Evolutionary conservation across 2,113 vertebrate genomes (phyloP).

Genomic region (Turnix velox): DNA sequence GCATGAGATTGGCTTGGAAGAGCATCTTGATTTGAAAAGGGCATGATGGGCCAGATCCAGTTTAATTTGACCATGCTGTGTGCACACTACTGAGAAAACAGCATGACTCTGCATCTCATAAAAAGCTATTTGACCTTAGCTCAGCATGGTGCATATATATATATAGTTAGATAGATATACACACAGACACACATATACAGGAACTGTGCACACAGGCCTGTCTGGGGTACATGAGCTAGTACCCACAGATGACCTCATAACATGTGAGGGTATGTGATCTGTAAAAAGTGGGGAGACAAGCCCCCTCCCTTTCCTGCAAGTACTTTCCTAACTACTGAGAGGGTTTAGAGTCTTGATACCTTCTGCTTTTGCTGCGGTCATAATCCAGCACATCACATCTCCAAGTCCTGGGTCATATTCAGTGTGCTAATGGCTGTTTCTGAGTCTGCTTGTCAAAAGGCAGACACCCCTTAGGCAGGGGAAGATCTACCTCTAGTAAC

Average conservation of each 20-base stretch:
- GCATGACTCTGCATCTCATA: background rate
- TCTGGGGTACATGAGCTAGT: background rate
- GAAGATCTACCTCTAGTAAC: background rate
- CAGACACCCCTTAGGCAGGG: background rate
- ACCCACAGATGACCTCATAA: background rate
- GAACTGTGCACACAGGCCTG: background rate
- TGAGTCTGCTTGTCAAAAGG: background rate
- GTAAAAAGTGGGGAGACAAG: background rate
- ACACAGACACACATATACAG: background rate
- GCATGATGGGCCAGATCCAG: background rate
- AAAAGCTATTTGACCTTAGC: background rate
- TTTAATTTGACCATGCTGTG: background rate
- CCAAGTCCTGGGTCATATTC: background rate
- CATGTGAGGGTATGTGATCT: background rate
- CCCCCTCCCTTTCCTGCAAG: background rate
- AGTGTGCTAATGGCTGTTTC: background rate
- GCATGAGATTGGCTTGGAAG: background rate
- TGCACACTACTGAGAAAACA: background rate
- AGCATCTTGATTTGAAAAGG: background rate
- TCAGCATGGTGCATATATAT: rapidly evolving
- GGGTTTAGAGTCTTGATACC: background rate
- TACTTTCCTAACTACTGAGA: background rate
- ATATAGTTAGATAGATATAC: too few relatives aligned
- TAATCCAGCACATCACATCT: background rate
- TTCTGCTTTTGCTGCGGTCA: background rate